These are phyloP conservation scores for Drosophila biarmipes DNA, from an alignment of 1,140 invertebrate species.

Conservation along the genomic window DNA sequence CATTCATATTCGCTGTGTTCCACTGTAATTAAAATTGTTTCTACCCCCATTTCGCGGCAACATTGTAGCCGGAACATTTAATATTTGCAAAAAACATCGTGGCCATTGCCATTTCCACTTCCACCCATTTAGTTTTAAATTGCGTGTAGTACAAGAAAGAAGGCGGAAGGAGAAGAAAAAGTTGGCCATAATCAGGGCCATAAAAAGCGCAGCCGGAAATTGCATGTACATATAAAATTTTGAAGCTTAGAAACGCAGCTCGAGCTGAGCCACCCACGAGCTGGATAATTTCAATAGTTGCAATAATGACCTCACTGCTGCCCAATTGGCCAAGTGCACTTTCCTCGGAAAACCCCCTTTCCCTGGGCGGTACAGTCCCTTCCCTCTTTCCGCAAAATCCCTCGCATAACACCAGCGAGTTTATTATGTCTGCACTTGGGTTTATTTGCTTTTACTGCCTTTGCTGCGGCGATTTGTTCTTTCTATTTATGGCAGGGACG, in stretches of 20 bases:
- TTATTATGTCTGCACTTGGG: constrained; percentile 82
- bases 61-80: constrained; percentile 56
- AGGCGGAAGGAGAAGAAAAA: constrained; percentile 30
- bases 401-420: constrained; percentile 76
- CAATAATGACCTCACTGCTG: constrained; percentile 73
- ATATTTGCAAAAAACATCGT: constrained; percentile 48
- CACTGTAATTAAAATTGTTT: constrained; percentile 33
- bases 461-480: constrained; percentile 82
- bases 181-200: constrained; percentile 50
- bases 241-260: constrained; percentile 35
- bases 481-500: constrained; percentile 73
- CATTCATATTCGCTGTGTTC: constrained; percentile 8
- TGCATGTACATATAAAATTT: constrained; percentile 60
- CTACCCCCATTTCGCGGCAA: constrained; percentile 14
- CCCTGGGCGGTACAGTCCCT: not conserved
- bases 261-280: constrained; percentile 60
- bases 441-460: constrained; percentile 82
- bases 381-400: constrained; percentile 28
- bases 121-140: constrained; percentile 57
- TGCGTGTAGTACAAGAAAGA: constrained; percentile 49
- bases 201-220: constrained; percentile 56
- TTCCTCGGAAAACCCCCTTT: not conserved
- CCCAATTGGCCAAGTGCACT: constrained; percentile 62
- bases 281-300: constrained; percentile 77
- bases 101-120: constrained; percentile 31